Percentiles rank a stretch among this genome's conserved stretches.
Conservation (phyloP, 1,140 invertebrate genomes). For the Heliconius hermathena region DNA sequence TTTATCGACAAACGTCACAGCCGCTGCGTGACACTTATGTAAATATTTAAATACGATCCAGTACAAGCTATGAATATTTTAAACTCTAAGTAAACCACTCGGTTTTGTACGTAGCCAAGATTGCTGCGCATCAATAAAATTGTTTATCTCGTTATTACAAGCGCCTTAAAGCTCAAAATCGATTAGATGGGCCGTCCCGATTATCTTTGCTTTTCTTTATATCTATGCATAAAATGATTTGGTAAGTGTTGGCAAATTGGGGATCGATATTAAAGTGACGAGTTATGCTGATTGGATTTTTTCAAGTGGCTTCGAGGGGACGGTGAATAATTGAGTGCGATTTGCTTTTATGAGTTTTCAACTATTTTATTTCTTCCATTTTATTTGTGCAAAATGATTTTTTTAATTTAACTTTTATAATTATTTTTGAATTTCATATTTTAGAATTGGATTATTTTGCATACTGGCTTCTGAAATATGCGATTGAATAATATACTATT, state of each 20-base stretch:
- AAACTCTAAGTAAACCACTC: slow-evolving; percentile 79
- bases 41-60: slow-evolving; percentile 84
- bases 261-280: slow-evolving; percentile 80
- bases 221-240: slow-evolving; percentile 79
- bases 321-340: slow-evolving; percentile 77
- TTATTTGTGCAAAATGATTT: slow-evolving; percentile 40
- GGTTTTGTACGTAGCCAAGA: slow-evolving; percentile 64
- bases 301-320: slow-evolving; percentile 74
- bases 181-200: slow-evolving; percentile 39
- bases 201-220: slow-evolving; percentile 61
- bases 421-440: not conserved
- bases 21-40: slow-evolving; percentile 82
- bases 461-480: too few relatives aligned
- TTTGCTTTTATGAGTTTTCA: slow-evolving; percentile 63
- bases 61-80: slow-evolving; percentile 83
- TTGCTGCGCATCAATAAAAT: slow-evolving; percentile 62
- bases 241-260: slow-evolving; percentile 79
- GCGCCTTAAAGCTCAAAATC: slow-evolving; percentile 60
- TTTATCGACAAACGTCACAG: slow-evolving; percentile 78
- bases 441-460: too few relatives aligned
- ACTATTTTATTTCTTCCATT: slow-evolving; percentile 46
- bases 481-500: not conserved
- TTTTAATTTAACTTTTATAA: slow-evolving; percentile 18
- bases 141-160: slow-evolving; percentile 54
- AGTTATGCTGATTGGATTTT: slow-evolving; percentile 82